Percentiles rank a stretch among this genome's conserved stretches.
phyloP scores from a whole-genome alignment of 2,888 invertebrate genomes.

The Tiliacea citrago region DNA sequence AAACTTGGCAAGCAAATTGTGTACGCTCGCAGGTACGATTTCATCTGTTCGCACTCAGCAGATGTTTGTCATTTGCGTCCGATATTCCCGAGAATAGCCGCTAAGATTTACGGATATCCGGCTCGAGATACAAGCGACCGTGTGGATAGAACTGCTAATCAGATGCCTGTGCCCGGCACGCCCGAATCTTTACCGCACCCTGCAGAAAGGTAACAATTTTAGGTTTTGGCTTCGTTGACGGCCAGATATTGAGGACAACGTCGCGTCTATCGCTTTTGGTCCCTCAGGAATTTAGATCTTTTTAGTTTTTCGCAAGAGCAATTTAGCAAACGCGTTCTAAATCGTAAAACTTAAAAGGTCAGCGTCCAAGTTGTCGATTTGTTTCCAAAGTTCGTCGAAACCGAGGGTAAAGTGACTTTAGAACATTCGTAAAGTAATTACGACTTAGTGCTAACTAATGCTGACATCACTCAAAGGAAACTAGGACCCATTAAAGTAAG shows the following conservation, averaged over 20 bases:
- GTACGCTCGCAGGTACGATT: constrained; percentile 58
- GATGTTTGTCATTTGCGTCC: constrained; percentile 62
- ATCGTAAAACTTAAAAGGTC: constrained; percentile 35
- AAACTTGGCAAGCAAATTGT: constrained; percentile 63
- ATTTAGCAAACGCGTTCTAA: constrained; percentile 27
- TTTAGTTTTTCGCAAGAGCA: constrained; percentile 22
- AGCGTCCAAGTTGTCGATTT: constrained; percentile 36
- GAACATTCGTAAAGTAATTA: constrained; percentile 54
- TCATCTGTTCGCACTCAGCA: constrained; percentile 56
- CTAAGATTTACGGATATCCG: constrained; percentile 72
- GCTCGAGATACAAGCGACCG: constrained; percentile 52
- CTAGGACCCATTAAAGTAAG: constrained; percentile 51
- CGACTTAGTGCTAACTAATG: constrained; percentile 53
- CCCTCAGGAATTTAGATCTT: constrained; percentile 14
- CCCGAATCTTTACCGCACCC: constrained; percentile 18
- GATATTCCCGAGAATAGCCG: constrained; percentile 56
- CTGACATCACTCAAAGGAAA: constrained; percentile 56
- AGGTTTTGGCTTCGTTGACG: constrained; percentile 11
- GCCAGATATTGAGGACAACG: constrained; percentile 5
- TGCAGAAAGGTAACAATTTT: constrained; percentile 25
- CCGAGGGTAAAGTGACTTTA: constrained; percentile 37
- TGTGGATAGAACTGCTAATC: constrained; percentile 59
- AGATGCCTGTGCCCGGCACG: constrained; percentile 19
- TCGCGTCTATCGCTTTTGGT: background rate
- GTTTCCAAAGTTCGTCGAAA: constrained; percentile 34